Percentiles rank a stretch among this genome's conserved stretches.
These are phyloP conservation scores for Xenops minutus DNA, from an alignment of 2,797 vertebrate genomes.

Conservation along the genomic window DNA sequence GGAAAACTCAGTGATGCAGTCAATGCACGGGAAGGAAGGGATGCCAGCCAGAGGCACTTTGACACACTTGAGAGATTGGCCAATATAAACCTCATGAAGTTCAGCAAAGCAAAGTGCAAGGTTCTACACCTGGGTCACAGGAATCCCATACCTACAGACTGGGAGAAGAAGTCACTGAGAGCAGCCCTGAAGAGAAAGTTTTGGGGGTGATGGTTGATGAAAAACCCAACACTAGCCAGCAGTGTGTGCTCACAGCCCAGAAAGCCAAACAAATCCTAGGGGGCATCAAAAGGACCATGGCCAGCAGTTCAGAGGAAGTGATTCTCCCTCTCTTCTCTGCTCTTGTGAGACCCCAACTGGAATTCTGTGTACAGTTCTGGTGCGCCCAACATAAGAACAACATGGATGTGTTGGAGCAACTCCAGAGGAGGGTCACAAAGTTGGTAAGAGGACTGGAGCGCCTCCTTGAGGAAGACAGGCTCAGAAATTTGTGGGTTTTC, in stretches of 20 bases:
- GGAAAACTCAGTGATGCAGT: not conserved
- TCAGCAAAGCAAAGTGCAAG: not conserved
- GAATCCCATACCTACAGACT: not conserved
- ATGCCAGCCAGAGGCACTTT: not conserved
- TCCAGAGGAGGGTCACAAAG: not conserved
- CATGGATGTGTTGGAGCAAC: not conserved
- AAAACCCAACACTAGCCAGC: not conserved
- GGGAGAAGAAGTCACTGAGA: not conserved
- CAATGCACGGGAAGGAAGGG: not conserved
- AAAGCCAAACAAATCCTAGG: not conserved
- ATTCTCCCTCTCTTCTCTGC: not conserved
- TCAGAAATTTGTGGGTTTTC: not conserved
- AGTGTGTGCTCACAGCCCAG: not conserved
- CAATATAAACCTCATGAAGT: not conserved
- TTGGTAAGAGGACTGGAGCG: not conserved
- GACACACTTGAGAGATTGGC: not conserved
- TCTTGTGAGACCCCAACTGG: not conserved
- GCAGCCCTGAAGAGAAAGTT: not conserved
- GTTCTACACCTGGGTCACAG: rapidly evolving
- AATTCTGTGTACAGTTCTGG: not conserved
- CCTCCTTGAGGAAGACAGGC: too few species aligned
- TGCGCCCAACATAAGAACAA: not conserved
- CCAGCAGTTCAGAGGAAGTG: not conserved
- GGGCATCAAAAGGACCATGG: rapidly evolving
- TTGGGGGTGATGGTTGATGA: not conserved